These are phyloP conservation scores for Solea senegalensis DNA, from an alignment of 2,113 vertebrate species.

Conservation along the genomic window DNA sequence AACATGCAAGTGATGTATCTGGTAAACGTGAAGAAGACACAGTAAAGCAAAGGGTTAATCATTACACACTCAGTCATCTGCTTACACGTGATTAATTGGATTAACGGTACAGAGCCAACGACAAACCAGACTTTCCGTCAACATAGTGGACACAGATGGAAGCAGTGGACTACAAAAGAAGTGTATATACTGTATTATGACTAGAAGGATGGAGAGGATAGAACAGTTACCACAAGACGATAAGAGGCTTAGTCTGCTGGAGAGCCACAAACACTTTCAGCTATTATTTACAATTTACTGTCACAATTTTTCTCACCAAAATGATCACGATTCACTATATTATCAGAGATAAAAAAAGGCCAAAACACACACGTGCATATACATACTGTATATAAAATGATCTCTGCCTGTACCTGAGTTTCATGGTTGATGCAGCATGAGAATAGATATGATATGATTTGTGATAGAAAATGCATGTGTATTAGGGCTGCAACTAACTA, in stretches of 20 bases:
- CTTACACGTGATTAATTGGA: constrained; percentile 57
- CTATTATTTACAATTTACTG: not conserved
- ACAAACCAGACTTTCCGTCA: not conserved
- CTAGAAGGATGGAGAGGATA: not conserved
- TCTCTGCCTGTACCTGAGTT: too few relatives aligned
- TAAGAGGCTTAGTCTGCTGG: not conserved
- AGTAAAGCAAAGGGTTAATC: constrained; percentile 27
- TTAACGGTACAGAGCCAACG: constrained; percentile 33
- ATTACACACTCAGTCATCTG: constrained; percentile 42
- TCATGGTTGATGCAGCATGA: too few relatives aligned
- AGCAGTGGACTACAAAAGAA: not conserved
- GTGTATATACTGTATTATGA: not conserved
- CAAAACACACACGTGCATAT: too few relatives aligned
- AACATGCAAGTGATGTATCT: too few relatives aligned
- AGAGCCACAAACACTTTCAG: not conserved
- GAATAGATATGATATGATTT: too few relatives aligned
- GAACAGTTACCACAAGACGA: not conserved
- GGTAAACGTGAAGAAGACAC: too few relatives aligned
- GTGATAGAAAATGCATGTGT: too few relatives aligned
- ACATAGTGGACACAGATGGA: not conserved
- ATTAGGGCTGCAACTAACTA: too few relatives aligned
- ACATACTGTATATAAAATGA: too few relatives aligned
- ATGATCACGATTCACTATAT: too few relatives aligned
- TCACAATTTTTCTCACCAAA: too few relatives aligned
- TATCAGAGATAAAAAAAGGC: too few relatives aligned